Evolutionary conservation across 2,888 invertebrate genomes (phyloP), one percentile per base, ranked within the genome.

Genomic region (Cerceris ruficornis): DNA sequence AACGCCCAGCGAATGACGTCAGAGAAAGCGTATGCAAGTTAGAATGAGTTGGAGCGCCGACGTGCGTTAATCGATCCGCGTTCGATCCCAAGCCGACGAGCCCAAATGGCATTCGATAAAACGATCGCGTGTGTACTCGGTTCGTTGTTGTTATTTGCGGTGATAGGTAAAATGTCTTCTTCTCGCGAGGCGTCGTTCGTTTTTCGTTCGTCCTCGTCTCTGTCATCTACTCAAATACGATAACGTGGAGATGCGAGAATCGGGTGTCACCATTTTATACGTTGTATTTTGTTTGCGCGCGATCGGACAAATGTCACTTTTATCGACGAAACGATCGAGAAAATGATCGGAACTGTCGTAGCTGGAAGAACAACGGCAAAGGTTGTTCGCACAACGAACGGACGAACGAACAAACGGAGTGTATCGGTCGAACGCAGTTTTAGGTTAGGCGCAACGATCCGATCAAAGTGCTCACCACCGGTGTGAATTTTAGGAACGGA

Each of bases 1-100:
- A 86, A 89, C 88, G 87, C 89, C 88, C 88, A 79, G 82, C 84
- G 81, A 80, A 77, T 88, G 83, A 88, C 88, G 86, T 86, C 83
- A 86, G 80, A 80, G 68, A 66, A 59, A 61, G 62, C 58, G 57
- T 14, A 61, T 75, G 46, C 42, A 4, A 69, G 50, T 64, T 49
- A 43, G 58, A 62, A 54, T 62, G 59, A 57, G 54, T 60, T 43
- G 43, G 43, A 46, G 54, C 39, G 55, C 46, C n/a, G 15, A 7
- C 11, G 39, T 54, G 50, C 17, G 50, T 43, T 50, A 9, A 13
- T 42, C 28, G 28, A 28, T 28, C 28, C 17, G 8, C 11, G 13
- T 7, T 14, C 50, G 46, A 28, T 28, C 28, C 28, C 28, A 28
- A 28, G 28, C 28, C 28, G 41, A 65, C 60, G 61, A 11, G 2